Conservation (phyloP, 2,113 vertebrate genomes). For the Gobiocypris rarus region DNA sequence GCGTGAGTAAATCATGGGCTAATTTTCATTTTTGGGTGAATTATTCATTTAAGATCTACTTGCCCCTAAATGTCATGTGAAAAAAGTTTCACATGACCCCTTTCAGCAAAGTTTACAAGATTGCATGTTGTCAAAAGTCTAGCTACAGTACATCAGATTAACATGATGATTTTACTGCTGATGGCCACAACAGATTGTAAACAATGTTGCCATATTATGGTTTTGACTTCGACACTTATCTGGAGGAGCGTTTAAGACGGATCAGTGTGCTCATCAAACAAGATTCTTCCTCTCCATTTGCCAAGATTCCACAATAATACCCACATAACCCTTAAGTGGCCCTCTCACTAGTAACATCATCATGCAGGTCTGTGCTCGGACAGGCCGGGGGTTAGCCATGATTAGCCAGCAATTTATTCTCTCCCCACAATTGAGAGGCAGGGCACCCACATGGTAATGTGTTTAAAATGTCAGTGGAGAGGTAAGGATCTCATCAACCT, state of each 20-base stretch:
- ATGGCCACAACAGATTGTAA: not conserved
- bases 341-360: slow-evolving; percentile 64
- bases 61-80: not conserved
- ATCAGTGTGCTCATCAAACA: not conserved
- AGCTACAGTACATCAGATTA: not conserved
- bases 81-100: not conserved
- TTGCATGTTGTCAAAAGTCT: not conserved
- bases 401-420: slow-evolving; percentile 80
- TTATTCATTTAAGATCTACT: not conserved
- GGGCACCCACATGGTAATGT: slow-evolving; percentile 80
- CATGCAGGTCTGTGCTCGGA: slow-evolving; percentile 64
- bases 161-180: not conserved
- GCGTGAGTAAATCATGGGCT: too few relatives aligned
- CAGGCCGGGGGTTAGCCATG: slow-evolving; percentile 61
- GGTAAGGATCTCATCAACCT: slow-evolving; percentile 83
- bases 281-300: not conserved
- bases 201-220: not conserved
- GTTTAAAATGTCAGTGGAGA: slow-evolving; percentile 83
- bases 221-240: not conserved
- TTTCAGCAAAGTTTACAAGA: not conserved
- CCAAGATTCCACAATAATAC: slow-evolving; percentile 29
- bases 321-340: slow-evolving; percentile 59
- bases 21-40: too few relatives aligned
- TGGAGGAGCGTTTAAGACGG: not conserved
- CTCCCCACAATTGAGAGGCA: slow-evolving; percentile 67